These are phyloP conservation scores for Zaprionus tsacasi DNA, from an alignment of 1,140 invertebrate species.

Conservation along the genomic window DNA sequence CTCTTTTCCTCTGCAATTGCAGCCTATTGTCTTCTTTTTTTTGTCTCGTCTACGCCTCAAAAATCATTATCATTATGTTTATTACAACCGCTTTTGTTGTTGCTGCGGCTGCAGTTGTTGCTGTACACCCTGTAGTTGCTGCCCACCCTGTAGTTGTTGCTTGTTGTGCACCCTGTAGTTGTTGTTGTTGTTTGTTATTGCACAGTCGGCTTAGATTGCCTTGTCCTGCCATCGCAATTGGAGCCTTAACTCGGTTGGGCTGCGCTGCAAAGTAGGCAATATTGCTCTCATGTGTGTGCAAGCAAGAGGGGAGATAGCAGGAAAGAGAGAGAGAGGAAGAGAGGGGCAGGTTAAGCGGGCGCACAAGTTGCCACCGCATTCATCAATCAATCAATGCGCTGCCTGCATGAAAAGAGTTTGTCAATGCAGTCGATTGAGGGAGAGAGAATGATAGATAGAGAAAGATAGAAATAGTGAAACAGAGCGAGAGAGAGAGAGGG, in stretches of 20 bases:
- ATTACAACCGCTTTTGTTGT: conserved; percentile 19
- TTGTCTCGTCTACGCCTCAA: conserved; percentile 11
- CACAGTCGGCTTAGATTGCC: conserved; percentile 2
- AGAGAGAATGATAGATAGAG: background rate
- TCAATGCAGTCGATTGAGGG: conserved; percentile 54
- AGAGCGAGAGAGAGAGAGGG: background rate
- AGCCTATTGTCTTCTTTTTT: conserved; percentile 18
- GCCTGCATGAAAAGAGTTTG: conserved; percentile 47
- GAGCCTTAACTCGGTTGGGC: conserved; percentile 12
- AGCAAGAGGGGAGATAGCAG: background rate
- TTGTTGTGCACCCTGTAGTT: background rate
- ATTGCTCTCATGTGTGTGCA: background rate
- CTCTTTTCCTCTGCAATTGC: background rate
- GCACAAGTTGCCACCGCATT: conserved; percentile 23
- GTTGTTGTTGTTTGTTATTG: background rate
- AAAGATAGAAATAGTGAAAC: background rate
- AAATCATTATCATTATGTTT: conserved; percentile 21
- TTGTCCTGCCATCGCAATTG: conserved; percentile 2
- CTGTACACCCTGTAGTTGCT: background rate
- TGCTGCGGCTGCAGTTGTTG: conserved; percentile 14
- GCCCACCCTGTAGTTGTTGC: conserved; percentile 11
- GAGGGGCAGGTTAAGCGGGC: background rate
- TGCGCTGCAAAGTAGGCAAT: conserved; percentile 6
- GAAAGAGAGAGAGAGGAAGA: too few species aligned
- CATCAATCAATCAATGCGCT: conserved; percentile 67